phyloP scores from a whole-genome alignment of 2,797 vertebrate species.

The Sebastes kiyomatsui region DNA sequence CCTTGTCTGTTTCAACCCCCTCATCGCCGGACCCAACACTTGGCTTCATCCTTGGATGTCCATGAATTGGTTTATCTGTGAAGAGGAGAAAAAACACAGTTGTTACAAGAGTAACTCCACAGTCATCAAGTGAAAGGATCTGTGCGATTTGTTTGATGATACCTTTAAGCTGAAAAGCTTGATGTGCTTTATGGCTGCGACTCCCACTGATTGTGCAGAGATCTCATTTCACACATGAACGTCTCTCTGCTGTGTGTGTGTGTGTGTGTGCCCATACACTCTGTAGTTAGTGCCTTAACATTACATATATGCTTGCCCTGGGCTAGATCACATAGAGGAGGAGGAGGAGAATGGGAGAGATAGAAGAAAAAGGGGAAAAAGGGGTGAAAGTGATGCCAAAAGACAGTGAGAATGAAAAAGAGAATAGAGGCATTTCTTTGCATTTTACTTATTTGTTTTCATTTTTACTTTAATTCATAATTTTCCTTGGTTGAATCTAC shows the following conservation, averaged over 20 bases:
- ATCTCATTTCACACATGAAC: slow-evolving; percentile 85
- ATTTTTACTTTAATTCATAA: neutral
- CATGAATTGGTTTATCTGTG: slow-evolving; percentile 41
- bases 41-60: slow-evolving; percentile 13
- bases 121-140: slow-evolving; percentile 55
- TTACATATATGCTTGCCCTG: slow-evolving; percentile 71
- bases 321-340: slow-evolving; percentile 61
- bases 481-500: neutral
- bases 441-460: neutral
- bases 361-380: slow-evolving; percentile 9
- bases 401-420: slow-evolving; percentile 42
- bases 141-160: slow-evolving; percentile 62
- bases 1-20: neutral
- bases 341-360: neutral
- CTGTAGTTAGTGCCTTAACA: slow-evolving; percentile 78
- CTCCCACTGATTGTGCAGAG: slow-evolving; percentile 76
- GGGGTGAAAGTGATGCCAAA: neutral
- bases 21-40: neutral
- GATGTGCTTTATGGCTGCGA: slow-evolving; percentile 67
- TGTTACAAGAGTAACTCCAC: slow-evolving; percentile 44
- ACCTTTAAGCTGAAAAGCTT: slow-evolving; percentile 71
- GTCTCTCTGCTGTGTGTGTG: slow-evolving; percentile 58
- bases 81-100: slow-evolving; percentile 31
- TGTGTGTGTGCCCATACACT: slow-evolving; percentile 39
- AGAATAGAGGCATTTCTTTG: neutral